Conservation (phyloP, 1,140 invertebrate species). For the Cotesia glomerata region DNA sequence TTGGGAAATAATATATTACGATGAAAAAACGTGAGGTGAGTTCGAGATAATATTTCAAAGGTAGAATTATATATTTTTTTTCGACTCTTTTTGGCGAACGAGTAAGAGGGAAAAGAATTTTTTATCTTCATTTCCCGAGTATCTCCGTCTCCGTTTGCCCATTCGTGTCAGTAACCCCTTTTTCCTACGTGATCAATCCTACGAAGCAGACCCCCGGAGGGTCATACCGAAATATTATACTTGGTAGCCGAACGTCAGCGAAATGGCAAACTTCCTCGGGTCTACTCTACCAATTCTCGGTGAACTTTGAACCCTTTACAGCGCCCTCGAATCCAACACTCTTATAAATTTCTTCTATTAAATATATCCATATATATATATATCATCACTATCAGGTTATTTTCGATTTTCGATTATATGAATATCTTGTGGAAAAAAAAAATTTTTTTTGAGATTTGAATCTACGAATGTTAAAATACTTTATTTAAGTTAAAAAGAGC, state of each 20-base stretch:
- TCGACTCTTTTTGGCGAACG: not conserved
- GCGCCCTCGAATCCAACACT: not conserved
- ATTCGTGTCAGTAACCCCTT: constrained; percentile 10
- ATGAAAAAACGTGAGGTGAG: too few species aligned
- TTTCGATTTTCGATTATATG: too few species aligned
- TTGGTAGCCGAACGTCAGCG: constrained; percentile 20
- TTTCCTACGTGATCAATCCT: constrained; percentile 15
- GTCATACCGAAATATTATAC: constrained; percentile 14
- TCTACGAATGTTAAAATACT: too few species aligned
- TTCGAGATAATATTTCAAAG: not conserved
- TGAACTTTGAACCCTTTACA: constrained; percentile 30
- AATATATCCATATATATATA: too few species aligned
- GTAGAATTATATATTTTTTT: not conserved
- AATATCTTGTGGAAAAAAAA: too few species aligned
- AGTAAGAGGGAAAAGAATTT: not conserved
- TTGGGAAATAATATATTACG: too few species aligned
- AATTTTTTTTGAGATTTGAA: too few species aligned
- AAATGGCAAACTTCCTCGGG: constrained; percentile 25
- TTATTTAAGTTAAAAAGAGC: too few species aligned
- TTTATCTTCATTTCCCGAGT: not conserved
- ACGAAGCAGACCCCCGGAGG: constrained; percentile 15
- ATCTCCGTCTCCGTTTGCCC: not conserved
- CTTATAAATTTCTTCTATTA: not conserved
- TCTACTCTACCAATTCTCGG: constrained; percentile 21
- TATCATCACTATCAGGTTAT: too few species aligned